Evolutionary conservation across 2,113 vertebrate species (phyloP).

Genomic region (Saguinus midas): DNA sequence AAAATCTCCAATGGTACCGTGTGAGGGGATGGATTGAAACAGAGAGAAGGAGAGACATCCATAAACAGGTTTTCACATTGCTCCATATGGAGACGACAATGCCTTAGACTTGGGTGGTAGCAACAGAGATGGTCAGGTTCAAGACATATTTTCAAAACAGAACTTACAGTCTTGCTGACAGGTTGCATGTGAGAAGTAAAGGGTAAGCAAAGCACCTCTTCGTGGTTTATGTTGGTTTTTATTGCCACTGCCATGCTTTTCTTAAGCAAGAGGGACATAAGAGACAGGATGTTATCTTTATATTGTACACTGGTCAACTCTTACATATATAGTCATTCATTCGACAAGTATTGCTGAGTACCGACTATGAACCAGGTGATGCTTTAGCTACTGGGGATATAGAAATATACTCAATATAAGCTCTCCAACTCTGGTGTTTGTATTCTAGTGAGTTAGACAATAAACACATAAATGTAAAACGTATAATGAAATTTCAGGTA

Average conservation of each 20-base stretch:
- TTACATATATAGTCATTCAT: background rate
- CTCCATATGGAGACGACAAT: background rate
- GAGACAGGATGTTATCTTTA: background rate
- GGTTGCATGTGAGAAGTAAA: background rate
- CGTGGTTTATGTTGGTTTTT: background rate
- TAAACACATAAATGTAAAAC: background rate
- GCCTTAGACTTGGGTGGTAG: background rate
- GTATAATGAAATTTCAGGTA: background rate
- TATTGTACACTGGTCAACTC: background rate
- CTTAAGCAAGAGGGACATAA: background rate
- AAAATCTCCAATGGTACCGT: background rate
- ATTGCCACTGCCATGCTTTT: background rate
- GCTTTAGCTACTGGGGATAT: background rate
- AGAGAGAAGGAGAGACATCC: background rate
- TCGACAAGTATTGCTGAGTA: background rate
- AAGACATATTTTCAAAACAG: background rate
- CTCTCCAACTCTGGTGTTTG: background rate
- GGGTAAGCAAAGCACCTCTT: background rate
- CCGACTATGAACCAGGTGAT: fast-evolving
- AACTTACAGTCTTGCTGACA: background rate
- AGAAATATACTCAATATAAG: background rate
- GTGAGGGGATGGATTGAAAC: background rate
- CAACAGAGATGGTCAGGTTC: background rate
- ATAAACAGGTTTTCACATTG: background rate
- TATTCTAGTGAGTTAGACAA: background rate